Conservation (phyloP, 1,140 invertebrate species). For the Drosophila subpulchrella region DNA sequence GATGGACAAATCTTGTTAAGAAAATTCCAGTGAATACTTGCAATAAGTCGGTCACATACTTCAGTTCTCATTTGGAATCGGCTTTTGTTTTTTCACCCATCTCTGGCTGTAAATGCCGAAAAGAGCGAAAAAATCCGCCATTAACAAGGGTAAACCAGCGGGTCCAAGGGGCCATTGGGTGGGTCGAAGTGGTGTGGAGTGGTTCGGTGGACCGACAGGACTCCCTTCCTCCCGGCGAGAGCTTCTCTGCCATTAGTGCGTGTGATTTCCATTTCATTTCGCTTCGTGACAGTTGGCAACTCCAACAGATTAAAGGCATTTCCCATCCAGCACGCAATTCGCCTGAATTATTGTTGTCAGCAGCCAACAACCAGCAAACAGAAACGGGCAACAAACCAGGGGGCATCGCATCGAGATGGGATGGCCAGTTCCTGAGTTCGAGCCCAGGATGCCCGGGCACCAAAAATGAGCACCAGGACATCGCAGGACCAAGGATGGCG, state of each 20-base stretch:
- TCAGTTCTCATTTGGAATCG: neutral
- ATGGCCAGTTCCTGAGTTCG: constrained; percentile 25
- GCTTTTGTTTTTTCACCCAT: neutral
- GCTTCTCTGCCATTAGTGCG: constrained; percentile 73
- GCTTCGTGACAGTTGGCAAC: constrained; percentile 84
- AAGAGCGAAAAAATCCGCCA: constrained; percentile 29
- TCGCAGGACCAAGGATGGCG: constrained; percentile 50
- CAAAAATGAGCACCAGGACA: constrained; percentile 32
- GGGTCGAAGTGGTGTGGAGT: neutral
- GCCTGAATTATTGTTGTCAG: constrained; percentile 81
- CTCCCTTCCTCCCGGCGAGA: neutral
- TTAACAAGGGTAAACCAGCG: constrained; percentile 16
- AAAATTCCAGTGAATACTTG: no score
- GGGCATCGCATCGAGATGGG: constrained; percentile 8
- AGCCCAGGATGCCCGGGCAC: constrained; percentile 13
- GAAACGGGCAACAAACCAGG: constrained; percentile 19
- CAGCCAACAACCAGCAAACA: constrained; percentile 45
- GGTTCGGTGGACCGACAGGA: constrained; percentile 2
- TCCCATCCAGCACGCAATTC: constrained; percentile 77
- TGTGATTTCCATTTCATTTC: constrained; percentile 83
- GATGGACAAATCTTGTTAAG: no score
- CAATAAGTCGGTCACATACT: neutral
- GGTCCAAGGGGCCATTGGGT: neutral
- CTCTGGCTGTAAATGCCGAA: constrained; percentile 11
- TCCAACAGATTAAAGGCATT: constrained; percentile 83